phyloP scores from a whole-genome alignment of 2,888 invertebrate genomes.

The Lamellibrachia columna region DNA sequence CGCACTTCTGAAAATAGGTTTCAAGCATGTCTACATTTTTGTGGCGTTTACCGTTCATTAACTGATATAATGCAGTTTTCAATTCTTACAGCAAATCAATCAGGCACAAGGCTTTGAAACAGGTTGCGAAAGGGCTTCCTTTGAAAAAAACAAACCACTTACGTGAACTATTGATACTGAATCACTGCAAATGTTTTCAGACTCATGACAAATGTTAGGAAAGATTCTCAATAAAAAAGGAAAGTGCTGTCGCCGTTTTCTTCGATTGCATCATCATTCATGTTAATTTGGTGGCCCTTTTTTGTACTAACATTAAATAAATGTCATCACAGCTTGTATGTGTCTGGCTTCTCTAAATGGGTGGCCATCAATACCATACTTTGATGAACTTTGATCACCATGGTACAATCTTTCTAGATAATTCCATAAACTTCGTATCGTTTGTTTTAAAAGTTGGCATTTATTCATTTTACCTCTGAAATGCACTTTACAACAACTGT shows the following conservation, averaged over 20 bases:
- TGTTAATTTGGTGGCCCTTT: background rate
- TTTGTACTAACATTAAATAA: background rate
- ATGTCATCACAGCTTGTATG: background rate
- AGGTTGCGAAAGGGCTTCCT: conserved; percentile 11
- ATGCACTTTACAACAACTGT: background rate
- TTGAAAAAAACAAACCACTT: background rate
- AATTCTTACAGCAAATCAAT: background rate
- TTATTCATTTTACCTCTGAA: background rate
- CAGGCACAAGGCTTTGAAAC: background rate
- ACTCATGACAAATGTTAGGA: background rate
- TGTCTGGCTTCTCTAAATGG: background rate
- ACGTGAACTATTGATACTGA: background rate
- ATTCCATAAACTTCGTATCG: background rate
- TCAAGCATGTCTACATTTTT: background rate
- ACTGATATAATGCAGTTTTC: conserved; percentile 2
- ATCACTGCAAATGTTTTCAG: background rate
- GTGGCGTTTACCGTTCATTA: conserved; percentile 8
- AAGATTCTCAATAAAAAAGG: background rate
- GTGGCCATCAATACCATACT: background rate
- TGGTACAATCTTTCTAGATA: background rate
- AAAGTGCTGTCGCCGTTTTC: background rate
- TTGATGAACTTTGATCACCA: background rate
- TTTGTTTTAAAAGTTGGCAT: background rate
- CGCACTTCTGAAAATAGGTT: background rate
- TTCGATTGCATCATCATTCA: background rate